Conservation (phyloP, 2,113 vertebrate genomes). For the human region GRCh38 chr4:30339501-30340000, state of each 20-base stretch:
- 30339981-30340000: background rate
- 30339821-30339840: background rate
- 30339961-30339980: background rate
- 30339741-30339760: background rate
- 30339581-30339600: too few species aligned
- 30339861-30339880: background rate
- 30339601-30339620: too few species aligned
- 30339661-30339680: too few species aligned
- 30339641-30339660: too few species aligned
- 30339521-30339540: too few species aligned
- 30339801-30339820: background rate
- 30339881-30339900: background rate
- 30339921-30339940: background rate
- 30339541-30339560: too few species aligned
- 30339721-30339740: too few species aligned
- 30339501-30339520: too few species aligned
- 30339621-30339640: too few species aligned
- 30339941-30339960: background rate
- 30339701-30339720: too few species aligned
- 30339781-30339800: background rate
- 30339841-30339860: background rate
- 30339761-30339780: background rate
- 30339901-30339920: background rate
- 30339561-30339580: too few species aligned
- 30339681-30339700: too few species aligned